These are phyloP conservation scores for Baronia brevicornis DNA, from an alignment of 2,888 invertebrate species.

Conservation along the genomic window DNA sequence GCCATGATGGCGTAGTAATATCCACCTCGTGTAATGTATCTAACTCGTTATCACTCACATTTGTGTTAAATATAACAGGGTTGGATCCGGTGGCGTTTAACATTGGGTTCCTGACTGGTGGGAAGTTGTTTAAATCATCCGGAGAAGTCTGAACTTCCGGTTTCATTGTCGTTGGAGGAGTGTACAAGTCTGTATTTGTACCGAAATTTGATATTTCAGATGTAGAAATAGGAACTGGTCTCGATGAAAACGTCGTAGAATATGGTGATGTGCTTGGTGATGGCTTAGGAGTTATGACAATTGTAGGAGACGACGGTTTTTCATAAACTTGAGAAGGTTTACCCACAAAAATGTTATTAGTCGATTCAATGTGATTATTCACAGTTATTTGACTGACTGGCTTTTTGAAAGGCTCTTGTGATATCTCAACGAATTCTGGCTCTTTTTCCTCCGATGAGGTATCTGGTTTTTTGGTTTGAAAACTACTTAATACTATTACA, in stretches of 20 bases:
- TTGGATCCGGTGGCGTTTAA: constrained; percentile 80
- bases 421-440: constrained; percentile 63
- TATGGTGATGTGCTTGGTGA: constrained; percentile 57
- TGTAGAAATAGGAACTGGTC: constrained; percentile 32
- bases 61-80: constrained; percentile 61
- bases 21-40: constrained; percentile 73
- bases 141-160: constrained; percentile 79
- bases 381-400: constrained; percentile 73
- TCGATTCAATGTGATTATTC: constrained; percentile 77
- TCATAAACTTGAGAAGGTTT: constrained; percentile 57
- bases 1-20: constrained; percentile 84
- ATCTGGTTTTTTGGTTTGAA: constrained; percentile 46
- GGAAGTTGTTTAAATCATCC: constrained; percentile 86
- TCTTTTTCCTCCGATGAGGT: constrained; percentile 35
- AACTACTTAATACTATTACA: constrained; percentile 55
- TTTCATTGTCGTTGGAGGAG: constrained; percentile 47
- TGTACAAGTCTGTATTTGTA: constrained; percentile 38
- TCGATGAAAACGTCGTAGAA: constrained; percentile 40
- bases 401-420: constrained; percentile 70
- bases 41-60: constrained; percentile 70
- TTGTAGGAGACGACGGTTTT: constrained; percentile 75
- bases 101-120: constrained; percentile 89
- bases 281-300: constrained; percentile 82
- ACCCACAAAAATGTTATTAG: constrained; percentile 66
- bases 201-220: constrained; percentile 42